A percentile compares a stretch with the other conserved stretches of the same genome.
These are phyloP conservation scores for Ctenopoma kingsleyae DNA, from an alignment of 2,797 vertebrate species.

Conservation along the genomic window DNA sequence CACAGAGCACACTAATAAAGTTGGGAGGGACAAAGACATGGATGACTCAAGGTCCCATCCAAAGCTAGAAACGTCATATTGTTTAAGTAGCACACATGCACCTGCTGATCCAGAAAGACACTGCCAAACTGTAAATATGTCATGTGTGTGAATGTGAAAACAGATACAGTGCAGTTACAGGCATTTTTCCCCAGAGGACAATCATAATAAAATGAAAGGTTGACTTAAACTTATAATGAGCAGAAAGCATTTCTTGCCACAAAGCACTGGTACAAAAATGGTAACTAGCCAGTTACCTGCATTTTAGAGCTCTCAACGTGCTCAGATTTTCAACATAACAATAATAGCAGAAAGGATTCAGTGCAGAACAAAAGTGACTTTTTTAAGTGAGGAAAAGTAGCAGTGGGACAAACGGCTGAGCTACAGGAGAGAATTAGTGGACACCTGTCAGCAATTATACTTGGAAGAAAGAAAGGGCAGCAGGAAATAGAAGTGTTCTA, in stretches of 20 bases:
- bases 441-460: slow-evolving; percentile 99
- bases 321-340: slow-evolving; percentile 10
- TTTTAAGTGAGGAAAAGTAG: slow-evolving; percentile 35
- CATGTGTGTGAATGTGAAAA: slow-evolving; percentile 13
- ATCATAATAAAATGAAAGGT: neutral
- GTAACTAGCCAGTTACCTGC: slow-evolving; percentile 9
- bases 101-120: slow-evolving; percentile 42
- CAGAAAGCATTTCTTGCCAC: neutral
- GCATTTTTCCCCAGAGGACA: neutral
- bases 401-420: slow-evolving; percentile 52
- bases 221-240: slow-evolving; percentile 1
- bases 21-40: slow-evolving; percentile 27
- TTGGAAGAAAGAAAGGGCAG: slow-evolving; percentile 90
- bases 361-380: slow-evolving; percentile 31
- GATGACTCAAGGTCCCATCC: slow-evolving; percentile 7
- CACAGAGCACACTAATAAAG: slow-evolving; percentile 15
- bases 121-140: slow-evolving; percentile 2
- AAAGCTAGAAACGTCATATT: slow-evolving; percentile 17
- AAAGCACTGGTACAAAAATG: neutral
- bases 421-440: slow-evolving; percentile 76
- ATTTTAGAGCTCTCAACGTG: slow-evolving; percentile 15
- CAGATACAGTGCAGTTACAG: slow-evolving; percentile 7
- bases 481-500: slow-evolving; percentile 98
- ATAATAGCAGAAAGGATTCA: slow-evolving; percentile 3
- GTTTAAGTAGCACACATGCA: slow-evolving; percentile 29